Percentiles rank a stretch among this genome's conserved stretches.
phyloP scores from a whole-genome alignment of 1,140 invertebrate species.

The Sycophaga agraensis region DNA sequence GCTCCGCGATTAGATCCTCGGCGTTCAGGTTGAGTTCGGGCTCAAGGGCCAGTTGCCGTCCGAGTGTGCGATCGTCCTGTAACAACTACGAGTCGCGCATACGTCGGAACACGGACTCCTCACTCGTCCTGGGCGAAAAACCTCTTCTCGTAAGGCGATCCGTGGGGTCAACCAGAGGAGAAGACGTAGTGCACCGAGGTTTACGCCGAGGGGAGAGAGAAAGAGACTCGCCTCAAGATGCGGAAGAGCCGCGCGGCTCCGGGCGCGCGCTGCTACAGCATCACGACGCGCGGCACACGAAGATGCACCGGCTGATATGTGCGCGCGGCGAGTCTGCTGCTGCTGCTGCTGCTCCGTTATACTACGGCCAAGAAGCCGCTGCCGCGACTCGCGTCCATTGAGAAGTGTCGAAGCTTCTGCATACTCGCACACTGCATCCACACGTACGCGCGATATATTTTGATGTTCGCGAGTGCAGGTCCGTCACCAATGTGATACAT shows the following conservation, averaged over 20 bases:
- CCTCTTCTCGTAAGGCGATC: too few relatives aligned
- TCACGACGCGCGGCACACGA: neutral
- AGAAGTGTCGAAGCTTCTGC: neutral
- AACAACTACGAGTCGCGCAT: too few relatives aligned
- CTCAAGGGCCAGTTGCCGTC: slow-evolving; percentile 2
- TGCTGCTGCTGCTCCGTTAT: too few relatives aligned
- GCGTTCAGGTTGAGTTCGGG: too few relatives aligned
- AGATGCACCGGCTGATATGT: slow-evolving; percentile 4
- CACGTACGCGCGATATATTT: neutral
- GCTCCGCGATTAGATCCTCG: neutral
- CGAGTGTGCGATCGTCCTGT: slow-evolving; percentile 6
- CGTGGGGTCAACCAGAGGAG: neutral
- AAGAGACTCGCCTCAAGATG: neutral
- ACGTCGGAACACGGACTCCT: neutral
- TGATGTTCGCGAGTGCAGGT: too few relatives aligned
- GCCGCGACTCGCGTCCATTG: neutral
- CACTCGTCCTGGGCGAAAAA: too few relatives aligned
- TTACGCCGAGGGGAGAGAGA: neutral
- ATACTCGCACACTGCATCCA: neutral
- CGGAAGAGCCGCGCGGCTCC: neutral
- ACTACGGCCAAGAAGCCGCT: neutral
- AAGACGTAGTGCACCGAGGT: neutral
- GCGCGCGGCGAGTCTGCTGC: neutral
- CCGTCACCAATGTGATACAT: too few relatives aligned
- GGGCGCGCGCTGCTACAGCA: neutral